These are phyloP conservation scores for Lasioglossum lativentre DNA, from an alignment of 2,888 invertebrate species.

Conservation along the genomic window DNA sequence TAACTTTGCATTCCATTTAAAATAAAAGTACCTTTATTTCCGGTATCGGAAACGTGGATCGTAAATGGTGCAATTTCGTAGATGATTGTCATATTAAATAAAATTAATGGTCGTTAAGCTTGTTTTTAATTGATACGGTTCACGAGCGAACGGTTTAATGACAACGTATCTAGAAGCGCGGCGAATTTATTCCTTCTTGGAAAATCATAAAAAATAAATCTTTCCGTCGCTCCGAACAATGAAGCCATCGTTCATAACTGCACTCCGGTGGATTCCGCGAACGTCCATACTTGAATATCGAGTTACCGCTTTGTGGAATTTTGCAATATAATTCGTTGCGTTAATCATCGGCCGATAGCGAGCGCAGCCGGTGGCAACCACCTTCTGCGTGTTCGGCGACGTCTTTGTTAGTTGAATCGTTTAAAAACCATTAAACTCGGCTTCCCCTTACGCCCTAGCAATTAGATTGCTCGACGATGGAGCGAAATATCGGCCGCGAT, in stretches of 20 bases:
- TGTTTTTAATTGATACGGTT: not conserved
- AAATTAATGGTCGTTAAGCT: not conserved
- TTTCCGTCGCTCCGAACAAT: not conserved
- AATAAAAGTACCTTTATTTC: not conserved
- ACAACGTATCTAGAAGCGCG: not conserved
- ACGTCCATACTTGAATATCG: constrained; percentile 36
- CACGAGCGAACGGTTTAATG: not conserved
- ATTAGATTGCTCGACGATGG: constrained; percentile 38
- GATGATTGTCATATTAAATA: not conserved
- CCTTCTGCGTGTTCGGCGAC: not conserved
- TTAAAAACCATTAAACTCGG: constrained; percentile 43
- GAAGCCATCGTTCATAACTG: not conserved
- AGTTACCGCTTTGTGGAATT: constrained; percentile 55
- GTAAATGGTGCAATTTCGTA: too few relatives aligned
- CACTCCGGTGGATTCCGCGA: not conserved
- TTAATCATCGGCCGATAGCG: constrained; percentile 13
- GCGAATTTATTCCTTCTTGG: not conserved
- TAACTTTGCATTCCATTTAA: too few relatives aligned
- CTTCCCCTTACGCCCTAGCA: not conserved
- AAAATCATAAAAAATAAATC: not conserved
- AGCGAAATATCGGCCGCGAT: constrained; percentile 43
- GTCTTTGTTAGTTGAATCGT: constrained; percentile 20
- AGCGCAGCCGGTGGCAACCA: constrained; percentile 7
- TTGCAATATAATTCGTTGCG: constrained; percentile 46
- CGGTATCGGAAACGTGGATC: not conserved